Evolutionary conservation across 1,140 invertebrate genomes (phyloP), one percentile per base, ranked within the genome.

Genomic region (Sycophila sp.): DNA sequence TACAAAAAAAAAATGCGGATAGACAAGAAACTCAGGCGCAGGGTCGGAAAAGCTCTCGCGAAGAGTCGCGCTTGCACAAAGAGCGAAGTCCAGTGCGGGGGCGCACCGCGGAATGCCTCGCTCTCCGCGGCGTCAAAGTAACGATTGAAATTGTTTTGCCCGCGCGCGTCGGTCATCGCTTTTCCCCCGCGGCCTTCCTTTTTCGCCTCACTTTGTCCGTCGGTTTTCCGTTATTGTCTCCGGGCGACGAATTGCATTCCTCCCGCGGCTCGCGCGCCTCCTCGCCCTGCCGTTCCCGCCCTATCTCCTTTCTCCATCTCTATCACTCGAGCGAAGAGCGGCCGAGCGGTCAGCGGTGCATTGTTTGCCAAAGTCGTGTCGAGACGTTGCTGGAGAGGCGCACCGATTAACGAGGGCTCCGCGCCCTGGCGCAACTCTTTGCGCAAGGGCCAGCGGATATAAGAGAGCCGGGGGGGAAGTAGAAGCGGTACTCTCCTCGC

Each of bases 61-160:
- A n/a, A n/a, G n/a, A n/a, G n/a, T n/a, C n/a, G n/a, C n/a, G n/a
- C n/a, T n/a, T n/a, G n/a, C n/a, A n/a, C n/a, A n/a, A n/a, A n/a
- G n/a, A n/a, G n/a, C n/a, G n/a, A n/a, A n/a, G n/a, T n/a, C n/a
- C n/a, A n/a, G n/a, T n/a, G n/a, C n/a, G n/a, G n/a, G 45, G 51
- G 19, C 10, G n/a, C 22, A 53, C 51, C 51, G 10, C 6, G 60
- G 32, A 51, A 51, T 51, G 17, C 6, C n/a, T 30, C 19, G 2
- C 15, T 4, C 28, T 24, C 30, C 2, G 60, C 28, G 10, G 17
- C 51, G 22, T 45, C 51, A 66, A 56, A 66, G 51, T 56, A 28
- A 56, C 49, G 51, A 66, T 66, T 66, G 64, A 66, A 66, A 66
- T 56, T 56, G 64, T 56, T 66, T 40, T 56, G 8, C 13, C 51